phyloP scores from a whole-genome alignment of 23 tunicate species.

The Halocynthia roretzi region DNA sequence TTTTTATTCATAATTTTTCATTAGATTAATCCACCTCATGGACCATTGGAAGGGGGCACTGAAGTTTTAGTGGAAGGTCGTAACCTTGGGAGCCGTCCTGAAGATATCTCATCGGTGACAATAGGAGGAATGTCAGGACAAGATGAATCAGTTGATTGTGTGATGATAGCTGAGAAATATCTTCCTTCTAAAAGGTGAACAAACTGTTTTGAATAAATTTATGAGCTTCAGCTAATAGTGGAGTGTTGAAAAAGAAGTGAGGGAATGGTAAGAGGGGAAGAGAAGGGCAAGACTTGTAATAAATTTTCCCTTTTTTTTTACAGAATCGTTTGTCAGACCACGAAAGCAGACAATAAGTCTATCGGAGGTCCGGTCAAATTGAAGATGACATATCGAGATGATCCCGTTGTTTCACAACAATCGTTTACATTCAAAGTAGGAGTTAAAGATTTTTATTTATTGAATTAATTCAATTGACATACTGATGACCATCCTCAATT shows the following conservation, averaged over 20 bases:
- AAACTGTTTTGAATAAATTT: background rate
- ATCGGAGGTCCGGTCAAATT: slow-evolving; percentile 6
- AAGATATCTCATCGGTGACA: background rate
- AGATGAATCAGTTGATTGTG: background rate
- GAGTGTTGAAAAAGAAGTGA: too few species aligned
- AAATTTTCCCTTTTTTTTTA: background rate
- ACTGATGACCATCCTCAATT: too few species aligned
- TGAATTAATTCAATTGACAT: too few species aligned
- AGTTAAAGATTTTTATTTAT: background rate
- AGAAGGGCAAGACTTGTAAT: too few species aligned
- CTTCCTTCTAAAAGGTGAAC: slow-evolving; percentile 16
- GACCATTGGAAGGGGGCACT: slow-evolving; percentile 21
- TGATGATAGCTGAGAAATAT: slow-evolving; percentile 11
- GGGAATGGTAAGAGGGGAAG: too few species aligned
- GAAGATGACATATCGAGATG: background rate
- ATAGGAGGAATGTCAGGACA: background rate
- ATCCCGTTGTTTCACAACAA: background rate
- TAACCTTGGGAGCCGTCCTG: slow-evolving; percentile 4
- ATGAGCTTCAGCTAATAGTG: background rate
- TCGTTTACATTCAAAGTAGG: slow-evolving; percentile 16
- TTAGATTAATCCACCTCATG: slow-evolving; percentile 12
- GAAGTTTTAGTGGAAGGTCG: slow-evolving; percentile 10
- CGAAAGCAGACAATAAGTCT: background rate
- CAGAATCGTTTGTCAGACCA: slow-evolving; percentile 26
- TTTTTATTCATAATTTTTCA: background rate